Conservation (phyloP, 2,113 vertebrate species). For the Mirounga angustirostris region DNA sequence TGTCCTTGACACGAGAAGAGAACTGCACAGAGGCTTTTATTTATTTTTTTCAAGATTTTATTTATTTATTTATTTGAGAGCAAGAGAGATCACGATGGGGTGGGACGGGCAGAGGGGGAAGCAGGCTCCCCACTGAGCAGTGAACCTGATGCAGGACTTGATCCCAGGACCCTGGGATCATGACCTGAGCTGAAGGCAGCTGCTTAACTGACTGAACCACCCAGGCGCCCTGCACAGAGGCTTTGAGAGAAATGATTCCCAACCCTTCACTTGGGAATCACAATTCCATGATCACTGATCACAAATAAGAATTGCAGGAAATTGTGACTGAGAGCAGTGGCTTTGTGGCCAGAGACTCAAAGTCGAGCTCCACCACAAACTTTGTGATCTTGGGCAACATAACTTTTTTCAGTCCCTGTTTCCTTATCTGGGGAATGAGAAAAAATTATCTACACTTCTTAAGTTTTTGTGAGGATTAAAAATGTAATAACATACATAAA, state of each 20-base stretch:
- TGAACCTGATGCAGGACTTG: too few relatives aligned
- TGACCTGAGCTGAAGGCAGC: too few relatives aligned
- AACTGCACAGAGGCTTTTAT: background rate
- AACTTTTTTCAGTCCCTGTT: background rate
- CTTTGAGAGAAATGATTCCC: background rate
- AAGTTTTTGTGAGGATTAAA: constrained; percentile 1
- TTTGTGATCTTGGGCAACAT: background rate
- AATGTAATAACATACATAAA: background rate
- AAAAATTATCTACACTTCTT: background rate
- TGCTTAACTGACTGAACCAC: too few relatives aligned
- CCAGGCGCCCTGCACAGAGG: background rate
- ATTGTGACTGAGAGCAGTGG: background rate
- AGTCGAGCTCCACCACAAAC: background rate
- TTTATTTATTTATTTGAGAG: too few relatives aligned
- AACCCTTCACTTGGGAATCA: background rate
- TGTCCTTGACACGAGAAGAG: background rate
- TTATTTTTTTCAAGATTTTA: too few relatives aligned
- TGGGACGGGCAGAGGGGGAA: too few relatives aligned
- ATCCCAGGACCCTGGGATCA: too few relatives aligned
- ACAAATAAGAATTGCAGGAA: background rate
- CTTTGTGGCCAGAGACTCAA: background rate
- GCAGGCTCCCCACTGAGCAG: too few relatives aligned
- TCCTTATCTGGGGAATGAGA: background rate
- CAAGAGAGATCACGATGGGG: too few relatives aligned
- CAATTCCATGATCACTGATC: background rate